phyloP scores from a whole-genome alignment of 2,113 vertebrate species.

The Malurus elegans region DNA sequence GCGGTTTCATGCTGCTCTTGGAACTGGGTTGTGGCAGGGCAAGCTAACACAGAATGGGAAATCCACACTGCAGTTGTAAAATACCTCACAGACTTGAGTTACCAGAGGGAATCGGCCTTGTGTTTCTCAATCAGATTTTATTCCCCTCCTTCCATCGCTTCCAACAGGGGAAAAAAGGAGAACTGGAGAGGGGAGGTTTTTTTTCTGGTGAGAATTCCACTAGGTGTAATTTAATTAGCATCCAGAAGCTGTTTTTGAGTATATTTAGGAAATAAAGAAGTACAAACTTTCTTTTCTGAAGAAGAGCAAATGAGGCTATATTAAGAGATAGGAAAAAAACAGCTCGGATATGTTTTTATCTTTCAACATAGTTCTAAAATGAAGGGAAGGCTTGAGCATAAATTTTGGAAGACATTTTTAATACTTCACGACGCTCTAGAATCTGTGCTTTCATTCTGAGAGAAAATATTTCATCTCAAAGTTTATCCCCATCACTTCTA shows the following conservation, averaged over 20 bases:
- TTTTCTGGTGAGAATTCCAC: background rate
- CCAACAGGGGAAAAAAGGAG: accelerated
- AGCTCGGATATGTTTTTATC: background rate
- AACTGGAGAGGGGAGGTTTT: accelerated
- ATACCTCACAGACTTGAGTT: background rate
- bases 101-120: background rate
- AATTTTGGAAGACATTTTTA: background rate
- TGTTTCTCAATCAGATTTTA: background rate
- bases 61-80: background rate
- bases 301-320: background rate
- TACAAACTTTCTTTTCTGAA: background rate
- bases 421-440: background rate
- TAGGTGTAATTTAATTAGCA: background rate
- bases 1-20: background rate
- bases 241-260: background rate
- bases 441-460: background rate
- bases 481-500: constrained; percentile 23
- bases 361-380: background rate
- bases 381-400: background rate
- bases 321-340: background rate
- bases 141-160: background rate
- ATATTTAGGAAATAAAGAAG: background rate
- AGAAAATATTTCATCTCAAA: background rate
- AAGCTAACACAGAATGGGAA: background rate
- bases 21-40: background rate